phyloP scores from a whole-genome alignment of 2,888 invertebrate species.

The Drosophila nr. perissopoda region DNA sequence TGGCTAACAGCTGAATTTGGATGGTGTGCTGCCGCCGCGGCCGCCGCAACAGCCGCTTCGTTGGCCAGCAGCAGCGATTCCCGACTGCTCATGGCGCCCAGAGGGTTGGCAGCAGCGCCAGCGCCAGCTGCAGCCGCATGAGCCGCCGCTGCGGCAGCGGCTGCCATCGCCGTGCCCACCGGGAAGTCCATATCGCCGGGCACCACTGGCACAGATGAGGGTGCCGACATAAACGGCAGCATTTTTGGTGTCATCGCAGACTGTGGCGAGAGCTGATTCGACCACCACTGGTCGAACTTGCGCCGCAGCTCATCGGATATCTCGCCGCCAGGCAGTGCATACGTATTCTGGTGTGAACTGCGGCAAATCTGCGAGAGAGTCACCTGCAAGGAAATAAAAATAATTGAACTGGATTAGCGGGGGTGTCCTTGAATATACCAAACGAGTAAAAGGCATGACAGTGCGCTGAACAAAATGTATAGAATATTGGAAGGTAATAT shows the following conservation, averaged over 20 bases:
- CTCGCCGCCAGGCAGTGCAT: conserved; percentile 89
- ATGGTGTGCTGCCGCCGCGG: conserved; percentile 64
- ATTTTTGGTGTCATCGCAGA: conserved; percentile 86
- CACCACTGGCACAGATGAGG: conserved; percentile 77
- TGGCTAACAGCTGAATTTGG: conserved; percentile 58
- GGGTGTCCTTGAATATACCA: not conserved
- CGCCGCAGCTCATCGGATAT: conserved; percentile 93
- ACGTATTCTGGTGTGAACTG: conserved; percentile 89
- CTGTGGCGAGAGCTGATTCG: conserved; percentile 89
- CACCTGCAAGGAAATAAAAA: conserved; percentile 86
- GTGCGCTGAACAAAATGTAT: not conserved
- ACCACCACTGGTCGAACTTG: conserved; percentile 97
- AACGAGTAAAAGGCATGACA: too few species aligned
- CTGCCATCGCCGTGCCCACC: conserved; percentile 84
- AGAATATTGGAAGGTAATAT: not conserved
- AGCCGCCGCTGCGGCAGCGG: conserved; percentile 86
- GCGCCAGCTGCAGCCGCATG: conserved; percentile 79
- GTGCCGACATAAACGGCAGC: conserved; percentile 85
- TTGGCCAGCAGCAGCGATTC: conserved; percentile 79
- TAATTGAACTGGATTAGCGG: not conserved
- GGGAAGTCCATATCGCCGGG: conserved; percentile 84
- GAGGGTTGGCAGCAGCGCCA: conserved; percentile 61
- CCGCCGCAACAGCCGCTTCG: conserved; percentile 79
- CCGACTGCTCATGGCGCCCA: conserved; percentile 71
- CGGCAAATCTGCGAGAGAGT: conserved; percentile 93